Conservation (phyloP, 2,113 vertebrate genomes). For the Dicaeum eximium region DNA sequence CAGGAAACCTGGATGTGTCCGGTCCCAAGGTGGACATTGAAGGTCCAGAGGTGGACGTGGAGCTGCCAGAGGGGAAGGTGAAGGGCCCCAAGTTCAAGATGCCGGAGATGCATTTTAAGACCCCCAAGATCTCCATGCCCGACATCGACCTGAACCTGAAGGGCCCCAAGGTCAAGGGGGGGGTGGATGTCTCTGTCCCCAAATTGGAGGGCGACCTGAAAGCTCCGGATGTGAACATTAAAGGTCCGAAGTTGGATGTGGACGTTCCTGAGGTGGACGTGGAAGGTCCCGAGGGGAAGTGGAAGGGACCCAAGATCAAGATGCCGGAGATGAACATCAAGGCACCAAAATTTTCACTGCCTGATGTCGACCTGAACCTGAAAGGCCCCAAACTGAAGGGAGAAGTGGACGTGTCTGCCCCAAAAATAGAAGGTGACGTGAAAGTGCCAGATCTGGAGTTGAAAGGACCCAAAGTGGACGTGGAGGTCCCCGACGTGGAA, state of each 20-base stretch:
- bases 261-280: background rate
- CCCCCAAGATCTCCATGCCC: background rate
- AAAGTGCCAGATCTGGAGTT: background rate
- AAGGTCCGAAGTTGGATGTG: background rate
- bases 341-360: conserved; percentile 15
- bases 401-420: background rate
- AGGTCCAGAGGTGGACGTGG: background rate
- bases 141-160: background rate
- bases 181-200: accelerated
- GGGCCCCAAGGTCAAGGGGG: background rate
- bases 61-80: conserved; percentile 8
- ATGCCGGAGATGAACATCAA: conserved; percentile 32
- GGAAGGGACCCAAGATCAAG: conserved; percentile 24
- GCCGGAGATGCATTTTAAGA: conserved; percentile 23
- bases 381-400: conserved; percentile 41
- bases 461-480: conserved; percentile 33
- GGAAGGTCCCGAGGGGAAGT: background rate
- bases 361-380: conserved; percentile 44
- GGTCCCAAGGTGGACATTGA: no score
- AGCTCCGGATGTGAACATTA: background rate
- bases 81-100: conserved; percentile 55
- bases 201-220: background rate
- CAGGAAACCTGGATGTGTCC: no score
- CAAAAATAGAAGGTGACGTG: background rate
- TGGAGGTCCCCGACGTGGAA: background rate